Evolutionary conservation across 2,113 vertebrate species (phyloP).

Genomic region (Campylomormyrus tamandua): DNA sequence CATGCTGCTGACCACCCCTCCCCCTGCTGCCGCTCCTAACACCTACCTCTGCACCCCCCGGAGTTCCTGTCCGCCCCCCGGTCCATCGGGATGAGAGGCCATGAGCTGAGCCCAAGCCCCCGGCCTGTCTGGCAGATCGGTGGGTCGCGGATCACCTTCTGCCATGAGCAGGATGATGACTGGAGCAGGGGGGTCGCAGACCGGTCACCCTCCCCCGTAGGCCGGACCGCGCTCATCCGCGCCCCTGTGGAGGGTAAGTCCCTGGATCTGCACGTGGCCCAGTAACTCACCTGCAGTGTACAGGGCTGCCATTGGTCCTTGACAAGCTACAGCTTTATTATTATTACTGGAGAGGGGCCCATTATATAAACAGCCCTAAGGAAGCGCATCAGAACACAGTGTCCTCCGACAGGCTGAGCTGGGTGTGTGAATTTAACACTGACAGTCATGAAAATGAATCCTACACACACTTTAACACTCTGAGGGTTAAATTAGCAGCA

Average conservation of each 20-base stretch:
- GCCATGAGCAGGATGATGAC: slow-evolving; percentile 69
- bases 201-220: slow-evolving; percentile 81
- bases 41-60: too few relatives aligned
- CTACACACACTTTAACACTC: not conserved
- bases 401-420: not conserved
- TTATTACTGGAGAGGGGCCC: not conserved
- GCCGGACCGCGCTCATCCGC: slow-evolving; percentile 90
- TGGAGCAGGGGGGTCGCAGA: slow-evolving; percentile 47
- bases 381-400: not conserved
- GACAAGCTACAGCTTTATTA: not conserved
- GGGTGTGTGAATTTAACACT: not conserved
- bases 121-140: slow-evolving; percentile 68
- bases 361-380: not conserved
- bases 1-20: not conserved
- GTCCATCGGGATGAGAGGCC: slow-evolving; percentile 17
- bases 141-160: slow-evolving; percentile 67
- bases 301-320: not conserved
- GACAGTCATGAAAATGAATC: not conserved
- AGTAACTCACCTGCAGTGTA: not conserved
- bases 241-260: slow-evolving; percentile 80
- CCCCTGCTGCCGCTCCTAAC: not conserved
- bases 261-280: not conserved
- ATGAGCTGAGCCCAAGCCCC: slow-evolving; percentile 68
- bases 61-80: not conserved
- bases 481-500: not conserved